Base-by-base conservation (phyloP, 2,113 vertebrate genomes). In the Verasper variegatus region DNA sequence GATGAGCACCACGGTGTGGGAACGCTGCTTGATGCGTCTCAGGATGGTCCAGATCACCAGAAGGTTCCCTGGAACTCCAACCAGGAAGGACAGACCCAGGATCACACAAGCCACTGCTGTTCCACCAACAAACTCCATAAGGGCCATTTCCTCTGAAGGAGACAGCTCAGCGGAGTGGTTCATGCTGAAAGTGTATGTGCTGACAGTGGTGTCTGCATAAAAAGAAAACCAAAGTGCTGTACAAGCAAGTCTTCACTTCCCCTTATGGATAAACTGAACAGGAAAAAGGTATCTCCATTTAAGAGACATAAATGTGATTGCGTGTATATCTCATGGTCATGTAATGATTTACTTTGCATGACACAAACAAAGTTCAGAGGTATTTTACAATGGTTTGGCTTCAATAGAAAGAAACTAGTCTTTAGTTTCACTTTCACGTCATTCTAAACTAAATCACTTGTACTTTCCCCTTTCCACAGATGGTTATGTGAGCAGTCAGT, bases 11-110 rank as follows among this genome's bases (percentile, higher is more conserved):
- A 95, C 90, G 0, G 93, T 95, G 88, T 94, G 92, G 26, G 94
- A 95, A 14, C 92, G 86, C 47, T 89, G 68, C 81, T 94, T 89
- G 13, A 95, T 73, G 1, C 94, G 89, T 56, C 64, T 90, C 71
- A 94, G 45, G 61, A 95, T 95, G 18, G 92, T 95, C 94, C 93
- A 95, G 65, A 95, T 91, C 80, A 95, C 94, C 74, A 95, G 62
- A 63, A 95, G 69, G 86, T 95, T 95, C 21, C 94, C 95, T 0
- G 94, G 94, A 49, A 74, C 79, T 3, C 94, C 95, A 2, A 94
- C 54, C 35, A 95, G 56, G 70, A 95, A 95, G 3, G 91, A 94
- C 37, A 95, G 61, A 15, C 88, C 85, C 54, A 95, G 80, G 62
- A 95, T 94, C 66, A 93, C 83, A 52, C 93, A 94, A 37, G 82